Conservation (phyloP, 1,140 invertebrate species). For the Drosophila rhopaloa region DNA sequence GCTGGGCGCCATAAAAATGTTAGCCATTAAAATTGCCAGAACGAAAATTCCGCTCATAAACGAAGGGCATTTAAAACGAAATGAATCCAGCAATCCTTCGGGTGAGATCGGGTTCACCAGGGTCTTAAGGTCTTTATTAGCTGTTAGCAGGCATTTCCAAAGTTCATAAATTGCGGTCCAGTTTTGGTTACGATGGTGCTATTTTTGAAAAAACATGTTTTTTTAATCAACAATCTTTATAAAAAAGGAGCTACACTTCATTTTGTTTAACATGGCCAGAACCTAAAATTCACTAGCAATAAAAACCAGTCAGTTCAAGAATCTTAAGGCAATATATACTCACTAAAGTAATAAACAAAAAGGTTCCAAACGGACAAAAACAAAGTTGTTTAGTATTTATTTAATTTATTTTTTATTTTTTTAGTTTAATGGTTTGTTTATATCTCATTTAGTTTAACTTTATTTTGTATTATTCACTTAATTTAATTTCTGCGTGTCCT, state of each 20-base stretch:
- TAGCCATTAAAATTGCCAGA: slow-evolving; percentile 64
- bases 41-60: slow-evolving; percentile 46
- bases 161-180: slow-evolving; percentile 29
- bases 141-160: slow-evolving; percentile 46
- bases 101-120: slow-evolving; percentile 17
- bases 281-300: background rate
- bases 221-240: background rate
- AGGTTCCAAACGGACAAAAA: too few species aligned
- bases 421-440: slow-evolving; percentile 41
- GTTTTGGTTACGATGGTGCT: slow-evolving; percentile 3
- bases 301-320: too few species aligned
- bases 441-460: slow-evolving; percentile 47
- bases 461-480: slow-evolving; percentile 45
- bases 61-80: slow-evolving; percentile 70
- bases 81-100: slow-evolving; percentile 46
- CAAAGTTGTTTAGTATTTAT: slow-evolving; percentile 7
- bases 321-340: too few species aligned
- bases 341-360: too few species aligned
- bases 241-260: background rate
- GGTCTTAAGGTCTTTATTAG: slow-evolving; percentile 64
- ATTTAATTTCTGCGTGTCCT: slow-evolving; percentile 20
- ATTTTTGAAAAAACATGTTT: background rate
- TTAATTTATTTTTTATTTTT: slow-evolving; percentile 48
- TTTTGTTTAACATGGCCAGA: too few species aligned
- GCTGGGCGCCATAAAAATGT: slow-evolving; percentile 66